These are phyloP conservation scores for Cardiocondyla obscurior DNA, from an alignment of 1,140 invertebrate species.

Conservation along the genomic window DNA sequence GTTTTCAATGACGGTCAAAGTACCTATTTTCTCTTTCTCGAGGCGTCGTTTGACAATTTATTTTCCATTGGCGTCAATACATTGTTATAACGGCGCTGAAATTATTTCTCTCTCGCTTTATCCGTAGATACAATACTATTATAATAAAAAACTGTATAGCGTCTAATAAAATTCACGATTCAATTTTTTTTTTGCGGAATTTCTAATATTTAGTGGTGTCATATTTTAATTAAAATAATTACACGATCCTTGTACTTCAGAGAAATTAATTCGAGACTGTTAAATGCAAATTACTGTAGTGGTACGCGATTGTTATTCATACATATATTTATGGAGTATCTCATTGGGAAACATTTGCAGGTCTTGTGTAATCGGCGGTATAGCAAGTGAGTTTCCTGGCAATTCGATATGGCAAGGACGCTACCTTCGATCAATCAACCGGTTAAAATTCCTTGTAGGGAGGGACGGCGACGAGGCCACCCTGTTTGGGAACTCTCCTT, in stretches of 20 bases:
- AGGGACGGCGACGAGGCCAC: slow-evolving; percentile 73
- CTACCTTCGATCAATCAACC: slow-evolving; percentile 50
- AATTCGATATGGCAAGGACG: slow-evolving; percentile 65
- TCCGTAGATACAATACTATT: background rate
- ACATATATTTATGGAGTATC: background rate
- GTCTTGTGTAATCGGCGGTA: slow-evolving; percentile 21
- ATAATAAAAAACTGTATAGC: background rate
- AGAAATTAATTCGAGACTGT: background rate
- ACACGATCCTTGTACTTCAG: background rate
- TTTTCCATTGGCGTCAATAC: background rate
- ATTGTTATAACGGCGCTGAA: background rate
- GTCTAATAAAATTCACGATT: background rate
- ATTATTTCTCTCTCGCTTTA: background rate
- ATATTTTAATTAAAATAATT: background rate
- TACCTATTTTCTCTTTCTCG: background rate
- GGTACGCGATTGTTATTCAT: slow-evolving; percentile 1
- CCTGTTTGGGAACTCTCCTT: slow-evolving; percentile 72
- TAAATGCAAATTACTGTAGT: background rate
- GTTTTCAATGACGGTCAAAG: background rate
- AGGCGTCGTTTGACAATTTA: background rate
- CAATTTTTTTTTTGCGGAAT: too few species aligned
- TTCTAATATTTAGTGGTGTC: background rate
- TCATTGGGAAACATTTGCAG: background rate
- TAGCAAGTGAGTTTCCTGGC: slow-evolving; percentile 58
- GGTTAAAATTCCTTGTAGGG: slow-evolving; percentile 74